Percentiles rank a stretch among this genome's conserved stretches.
Evolutionary conservation across 2,888 invertebrate species (phyloP).

Genomic region (Agriopis marginaria): DNA sequence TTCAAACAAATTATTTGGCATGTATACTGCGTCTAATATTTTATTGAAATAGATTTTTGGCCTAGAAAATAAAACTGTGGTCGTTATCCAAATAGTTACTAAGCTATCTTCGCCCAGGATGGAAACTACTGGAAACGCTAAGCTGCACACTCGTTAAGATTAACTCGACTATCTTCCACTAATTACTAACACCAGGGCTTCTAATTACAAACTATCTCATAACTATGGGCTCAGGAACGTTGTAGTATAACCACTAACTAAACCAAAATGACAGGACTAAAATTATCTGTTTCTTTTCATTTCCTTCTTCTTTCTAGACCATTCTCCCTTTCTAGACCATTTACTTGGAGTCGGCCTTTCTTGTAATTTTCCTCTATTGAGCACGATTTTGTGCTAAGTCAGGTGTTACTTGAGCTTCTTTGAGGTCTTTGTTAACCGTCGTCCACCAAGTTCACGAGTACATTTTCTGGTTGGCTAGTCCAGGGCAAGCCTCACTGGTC

Average conservation of each 20-base stretch:
- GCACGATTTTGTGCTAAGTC: too few relatives aligned
- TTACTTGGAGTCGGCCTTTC: too few relatives aligned
- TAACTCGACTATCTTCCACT: constrained; percentile 61
- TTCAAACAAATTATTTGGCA: neutral
- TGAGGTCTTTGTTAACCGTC: too few relatives aligned
- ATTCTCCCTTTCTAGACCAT: too few relatives aligned
- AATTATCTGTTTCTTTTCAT: too few relatives aligned
- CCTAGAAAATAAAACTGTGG: constrained; percentile 22
- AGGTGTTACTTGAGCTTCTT: too few relatives aligned
- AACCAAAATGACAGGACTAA: neutral
- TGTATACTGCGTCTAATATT: neutral
- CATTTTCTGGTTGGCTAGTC: too few relatives aligned
- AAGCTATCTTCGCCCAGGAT: constrained; percentile 37
- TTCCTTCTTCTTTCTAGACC: too few relatives aligned
- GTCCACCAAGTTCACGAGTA: too few relatives aligned
- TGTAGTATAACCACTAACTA: constrained; percentile 5
- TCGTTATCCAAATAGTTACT: constrained; percentile 31
- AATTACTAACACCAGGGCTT: constrained; percentile 58
- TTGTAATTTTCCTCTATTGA: too few relatives aligned
- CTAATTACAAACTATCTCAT: constrained; percentile 44
- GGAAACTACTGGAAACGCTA: constrained; percentile 48
- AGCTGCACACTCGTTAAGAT: constrained; percentile 68
- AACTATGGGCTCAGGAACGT: constrained; percentile 21
- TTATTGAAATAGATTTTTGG: neutral
- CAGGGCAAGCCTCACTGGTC: too few relatives aligned